Percentiles rank a stretch among this genome's conserved stretches.
Evolutionary conservation across 35 echinoderm and acorn worm species (phyloP).

Genomic region (Antedon bifida): DNA sequence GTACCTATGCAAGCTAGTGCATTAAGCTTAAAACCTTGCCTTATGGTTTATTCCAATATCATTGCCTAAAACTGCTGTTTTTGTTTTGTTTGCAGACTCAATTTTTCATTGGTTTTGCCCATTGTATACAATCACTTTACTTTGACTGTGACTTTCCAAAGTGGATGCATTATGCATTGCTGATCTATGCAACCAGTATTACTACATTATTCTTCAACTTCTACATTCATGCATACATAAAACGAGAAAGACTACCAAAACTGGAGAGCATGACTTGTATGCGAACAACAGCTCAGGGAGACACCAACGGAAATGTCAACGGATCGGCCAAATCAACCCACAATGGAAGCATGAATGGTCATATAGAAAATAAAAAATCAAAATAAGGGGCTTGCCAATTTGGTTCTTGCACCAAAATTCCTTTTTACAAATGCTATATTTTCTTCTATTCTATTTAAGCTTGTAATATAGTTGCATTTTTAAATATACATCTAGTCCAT

Average conservation of each 20-base stretch:
- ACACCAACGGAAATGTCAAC: neutral
- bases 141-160: slow-evolving; percentile 64
- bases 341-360: neutral
- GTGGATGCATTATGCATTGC: slow-evolving; percentile 86
- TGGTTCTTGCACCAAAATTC: no score
- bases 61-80: no score
- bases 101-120: slow-evolving; percentile 56
- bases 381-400: neutral
- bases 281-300: neutral
- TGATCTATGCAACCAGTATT: slow-evolving; percentile 63
- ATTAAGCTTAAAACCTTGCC: no score
- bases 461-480: no score
- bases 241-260: slow-evolving; percentile 64
- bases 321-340: neutral
- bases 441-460: no score
- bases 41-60: no score
- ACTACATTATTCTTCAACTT: slow-evolving; percentile 83
- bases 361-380: neutral
- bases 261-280: neutral
- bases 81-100: slow-evolving; percentile 47
- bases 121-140: slow-evolving; percentile 77
- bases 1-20: no score
- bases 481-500: no score
- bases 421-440: no score
- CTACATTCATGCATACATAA: slow-evolving; percentile 97